phyloP scores from a whole-genome alignment of 1,140 invertebrate species.

The Belonocnema kinseyi region DNA sequence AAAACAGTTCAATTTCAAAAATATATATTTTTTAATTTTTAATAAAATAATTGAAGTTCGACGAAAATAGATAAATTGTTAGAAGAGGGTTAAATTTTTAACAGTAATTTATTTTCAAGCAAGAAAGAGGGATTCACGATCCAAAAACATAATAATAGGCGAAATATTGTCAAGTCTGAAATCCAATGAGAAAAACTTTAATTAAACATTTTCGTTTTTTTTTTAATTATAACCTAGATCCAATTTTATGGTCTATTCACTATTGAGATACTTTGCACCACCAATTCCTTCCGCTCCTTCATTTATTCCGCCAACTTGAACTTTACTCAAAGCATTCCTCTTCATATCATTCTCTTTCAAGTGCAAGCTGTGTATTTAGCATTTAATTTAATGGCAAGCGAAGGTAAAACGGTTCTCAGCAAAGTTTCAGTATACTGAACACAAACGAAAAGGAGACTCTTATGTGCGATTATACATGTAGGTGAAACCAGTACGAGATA shows the following conservation, averaged over 20 bases:
- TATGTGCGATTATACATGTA: neutral
- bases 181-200: neutral
- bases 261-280: constrained; percentile 28
- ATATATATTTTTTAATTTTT: too few relatives aligned
- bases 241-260: neutral
- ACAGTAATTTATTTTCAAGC: too few relatives aligned
- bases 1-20: too few relatives aligned
- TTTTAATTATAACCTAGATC: neutral
- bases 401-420: constrained; percentile 21
- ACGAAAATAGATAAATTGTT: too few relatives aligned
- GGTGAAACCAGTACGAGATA: too few relatives aligned
- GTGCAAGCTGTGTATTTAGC: constrained; percentile 30
- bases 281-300: constrained; percentile 1
- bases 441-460: constrained; percentile 14
- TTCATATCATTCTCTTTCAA: constrained; percentile 21
- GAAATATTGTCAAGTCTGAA: too few relatives aligned
- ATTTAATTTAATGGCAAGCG: constrained; percentile 28
- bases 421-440: constrained; percentile 1
- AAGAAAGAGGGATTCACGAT: too few relatives aligned
- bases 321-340: constrained; percentile 18
- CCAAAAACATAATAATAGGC: too few relatives aligned
- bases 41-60: too few relatives aligned
- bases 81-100: too few relatives aligned
- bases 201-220: neutral
- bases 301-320: constrained; percentile 1